Conservation (phyloP, 2,888 invertebrate genomes). For the Carterocephalus palaemon region DNA sequence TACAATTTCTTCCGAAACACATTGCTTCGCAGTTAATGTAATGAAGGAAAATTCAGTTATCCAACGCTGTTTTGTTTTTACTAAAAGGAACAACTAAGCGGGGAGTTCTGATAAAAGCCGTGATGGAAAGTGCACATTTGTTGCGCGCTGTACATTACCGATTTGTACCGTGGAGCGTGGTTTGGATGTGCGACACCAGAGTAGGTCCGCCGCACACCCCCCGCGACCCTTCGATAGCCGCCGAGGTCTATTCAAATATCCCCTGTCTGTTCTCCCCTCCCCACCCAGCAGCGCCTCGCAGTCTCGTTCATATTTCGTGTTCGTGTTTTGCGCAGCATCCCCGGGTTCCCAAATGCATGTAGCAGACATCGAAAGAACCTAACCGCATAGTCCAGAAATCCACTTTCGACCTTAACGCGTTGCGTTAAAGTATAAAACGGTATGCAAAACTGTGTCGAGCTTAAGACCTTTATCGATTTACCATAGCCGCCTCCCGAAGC, state of each 20-base stretch:
- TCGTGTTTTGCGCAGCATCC: slow-evolving; percentile 81
- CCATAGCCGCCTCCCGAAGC: slow-evolving; percentile 65
- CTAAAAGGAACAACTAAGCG: slow-evolving; percentile 38
- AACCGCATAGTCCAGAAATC: slow-evolving; percentile 33
- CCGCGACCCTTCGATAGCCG: slow-evolving; percentile 56
- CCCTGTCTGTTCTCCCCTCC: slow-evolving; percentile 72
- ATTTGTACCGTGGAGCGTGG: slow-evolving; percentile 65
- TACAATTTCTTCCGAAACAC: slow-evolving; percentile 46
- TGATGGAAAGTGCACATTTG: slow-evolving; percentile 71
- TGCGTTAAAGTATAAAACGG: slow-evolving; percentile 27
- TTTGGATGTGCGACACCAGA: slow-evolving; percentile 77
- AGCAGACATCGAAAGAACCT: slow-evolving; percentile 68
- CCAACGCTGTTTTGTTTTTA: slow-evolving; percentile 63
- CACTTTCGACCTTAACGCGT: slow-evolving; percentile 37
- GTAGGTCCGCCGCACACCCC: slow-evolving; percentile 47
- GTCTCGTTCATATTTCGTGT: slow-evolving; percentile 79
- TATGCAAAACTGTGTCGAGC: slow-evolving; percentile 20
- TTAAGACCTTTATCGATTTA: slow-evolving; percentile 32
- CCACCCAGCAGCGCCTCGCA: slow-evolving; percentile 75
- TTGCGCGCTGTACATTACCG: slow-evolving; percentile 66
- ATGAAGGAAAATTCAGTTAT: slow-evolving; percentile 72
- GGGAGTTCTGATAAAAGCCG: slow-evolving; percentile 56
- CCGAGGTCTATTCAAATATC: slow-evolving; percentile 75
- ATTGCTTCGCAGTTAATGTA: slow-evolving; percentile 65
- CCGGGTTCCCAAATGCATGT: slow-evolving; percentile 74